These are phyloP conservation scores for Todiramphus saurophagus DNA, from an alignment of 2,113 vertebrate genomes.

Conservation along the genomic window DNA sequence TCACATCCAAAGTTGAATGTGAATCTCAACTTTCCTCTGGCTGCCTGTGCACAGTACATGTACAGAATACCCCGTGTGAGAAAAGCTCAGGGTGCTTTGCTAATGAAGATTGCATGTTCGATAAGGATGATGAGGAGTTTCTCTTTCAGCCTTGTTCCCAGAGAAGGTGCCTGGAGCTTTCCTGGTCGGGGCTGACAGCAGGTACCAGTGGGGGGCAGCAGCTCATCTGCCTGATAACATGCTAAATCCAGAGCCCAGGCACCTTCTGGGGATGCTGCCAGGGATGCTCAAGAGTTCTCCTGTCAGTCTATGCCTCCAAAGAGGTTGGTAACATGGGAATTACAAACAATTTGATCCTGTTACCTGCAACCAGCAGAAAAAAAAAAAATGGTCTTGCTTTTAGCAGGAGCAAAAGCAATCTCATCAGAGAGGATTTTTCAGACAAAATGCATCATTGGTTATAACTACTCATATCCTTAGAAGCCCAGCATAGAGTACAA, in stretches of 20 bases:
- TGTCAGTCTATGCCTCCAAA: rapidly evolving
- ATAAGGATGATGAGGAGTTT: neutral
- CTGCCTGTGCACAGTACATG: rapidly evolving
- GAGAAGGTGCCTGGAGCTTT: neutral
- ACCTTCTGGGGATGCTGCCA: neutral
- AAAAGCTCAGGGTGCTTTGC: neutral
- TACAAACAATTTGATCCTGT: neutral
- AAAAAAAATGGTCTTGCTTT: neutral
- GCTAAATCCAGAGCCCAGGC: neutral
- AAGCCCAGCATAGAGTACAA: neutral
- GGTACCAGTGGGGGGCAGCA: neutral
- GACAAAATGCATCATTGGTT: neutral
- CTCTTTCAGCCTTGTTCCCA: neutral
- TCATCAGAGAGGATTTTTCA: neutral
- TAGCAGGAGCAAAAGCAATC: neutral
- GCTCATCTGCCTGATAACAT: neutral
- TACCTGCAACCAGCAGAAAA: neutral
- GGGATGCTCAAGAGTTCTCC: neutral
- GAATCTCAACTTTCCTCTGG: neutral
- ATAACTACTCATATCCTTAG: neutral
- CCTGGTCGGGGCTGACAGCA: neutral
- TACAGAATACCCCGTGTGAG: rapidly evolving
- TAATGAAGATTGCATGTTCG: neutral
- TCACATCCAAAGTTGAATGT: neutral
- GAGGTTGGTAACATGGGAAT: neutral